Base-by-base conservation (phyloP, 2,797 vertebrate species). In the Lagodon rhomboides region DNA sequence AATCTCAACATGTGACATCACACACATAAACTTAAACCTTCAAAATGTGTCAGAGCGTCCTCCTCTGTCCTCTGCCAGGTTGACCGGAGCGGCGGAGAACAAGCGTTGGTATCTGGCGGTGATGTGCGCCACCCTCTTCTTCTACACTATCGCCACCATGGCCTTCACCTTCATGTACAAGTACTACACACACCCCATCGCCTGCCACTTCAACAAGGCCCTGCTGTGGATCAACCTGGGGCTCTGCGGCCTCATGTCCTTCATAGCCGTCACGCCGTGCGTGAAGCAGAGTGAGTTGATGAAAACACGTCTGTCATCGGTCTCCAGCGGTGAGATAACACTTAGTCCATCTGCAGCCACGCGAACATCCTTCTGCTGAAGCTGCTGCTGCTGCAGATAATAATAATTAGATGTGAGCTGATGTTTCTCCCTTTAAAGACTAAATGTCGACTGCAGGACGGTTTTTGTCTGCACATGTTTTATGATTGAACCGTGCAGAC, bases 71-170 rank as follows among this genome's bases (percentile, higher is more conserved):
- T 23, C 27, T 49, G 10, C 3, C 92, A 98, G 97, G 97, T 91
- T 98, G 88, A 97, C 95, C 0, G 97, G 97, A 0, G 97, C 97
- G 0, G 95, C 95, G 0, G 95, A 97, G 77, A 96, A 97, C 94
- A 98, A 96, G 84, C 94, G 95, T 74, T 98, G 97, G 97, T 96
- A 97, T 70, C 82, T 97, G 87, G 97, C 97, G 0, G 93, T 98
- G 83, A 92, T 95, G 88, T 93, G 96, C 53, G 95, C 95, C 90
- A 97, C 97, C 0, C 90, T 97, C 12, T 76, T 95, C 82, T 98
- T 98, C 94, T 98, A 98, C 91, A 92, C 93, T 60, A 86, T 96
- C 0, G 96, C 96, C 73, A 95, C 94, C 1, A 87, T 94, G 1
- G 96, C 96, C 86, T 97, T 97, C 90, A 93, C 92, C 79, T 96